These are phyloP conservation scores for Agrotis ipsilon DNA, from an alignment of 2,888 invertebrate genomes.

Conservation along the genomic window DNA sequence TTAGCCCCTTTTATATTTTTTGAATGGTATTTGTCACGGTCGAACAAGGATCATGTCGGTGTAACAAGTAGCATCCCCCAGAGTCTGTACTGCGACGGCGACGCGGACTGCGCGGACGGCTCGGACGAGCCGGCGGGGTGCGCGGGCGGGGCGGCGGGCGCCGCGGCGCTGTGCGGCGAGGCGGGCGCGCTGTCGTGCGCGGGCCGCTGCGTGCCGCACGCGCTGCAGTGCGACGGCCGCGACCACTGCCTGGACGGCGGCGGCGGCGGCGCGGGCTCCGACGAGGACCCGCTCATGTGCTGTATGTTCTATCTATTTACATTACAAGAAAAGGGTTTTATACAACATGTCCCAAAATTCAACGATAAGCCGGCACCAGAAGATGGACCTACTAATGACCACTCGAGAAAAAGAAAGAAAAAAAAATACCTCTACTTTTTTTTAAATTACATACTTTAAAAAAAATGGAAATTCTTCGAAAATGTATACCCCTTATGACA, in stretches of 20 bases:
- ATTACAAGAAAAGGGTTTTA: too few relatives aligned
- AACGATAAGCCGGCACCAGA: too few relatives aligned
- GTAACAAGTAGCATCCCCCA: conserved; percentile 47
- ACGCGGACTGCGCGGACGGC: conserved; percentile 93
- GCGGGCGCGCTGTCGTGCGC: conserved; percentile 91
- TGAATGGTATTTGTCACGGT: too few relatives aligned
- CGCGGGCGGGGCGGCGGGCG: conserved; percentile 47
- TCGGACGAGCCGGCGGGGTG: conserved; percentile 92
- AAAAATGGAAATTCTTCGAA: too few relatives aligned
- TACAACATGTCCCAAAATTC: too few relatives aligned
- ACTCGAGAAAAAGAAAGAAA: too few relatives aligned
- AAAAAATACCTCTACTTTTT: too few relatives aligned
- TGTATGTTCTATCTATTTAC: conserved; percentile 59
- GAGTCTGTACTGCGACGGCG: conserved; percentile 93
- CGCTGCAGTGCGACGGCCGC: conserved; percentile 93
- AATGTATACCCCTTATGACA: too few relatives aligned
- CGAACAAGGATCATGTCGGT: neutral
- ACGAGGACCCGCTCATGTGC: conserved; percentile 92
- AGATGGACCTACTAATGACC: too few relatives aligned
- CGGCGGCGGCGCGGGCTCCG: conserved; percentile 90
- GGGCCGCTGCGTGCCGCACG: conserved; percentile 92
- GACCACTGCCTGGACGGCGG: conserved; percentile 93
- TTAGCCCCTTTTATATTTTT: too few relatives aligned
- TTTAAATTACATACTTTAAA: too few relatives aligned
- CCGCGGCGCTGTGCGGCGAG: conserved; percentile 64